A percentile compares a stretch with the other conserved stretches of the same genome.
phyloP scores from a whole-genome alignment of 2,113 vertebrate species.

The human (Homo sapiens) region GRCh38 chr9:130980501-130981000 shows the following conservation, averaged over 20 bases:
- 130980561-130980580: background rate
- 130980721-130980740: fast-evolving
- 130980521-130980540: background rate
- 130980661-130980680: background rate
- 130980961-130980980: background rate
- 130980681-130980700: background rate
- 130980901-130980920: fast-evolving
- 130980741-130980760: background rate
- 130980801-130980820: background rate
- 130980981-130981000: fast-evolving
- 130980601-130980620: background rate
- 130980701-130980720: background rate
- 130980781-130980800: background rate
- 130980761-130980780: fast-evolving
- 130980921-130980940: background rate
- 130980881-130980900: background rate
- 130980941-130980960: background rate
- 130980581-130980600: fast-evolving
- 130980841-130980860: fast-evolving
- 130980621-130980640: background rate
- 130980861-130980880: background rate
- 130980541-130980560: background rate
- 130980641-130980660: background rate
- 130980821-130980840: background rate
- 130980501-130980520: background rate